Conservation (phyloP, 2,888 invertebrate genomes). For the Drosophila tanythrix region DNA sequence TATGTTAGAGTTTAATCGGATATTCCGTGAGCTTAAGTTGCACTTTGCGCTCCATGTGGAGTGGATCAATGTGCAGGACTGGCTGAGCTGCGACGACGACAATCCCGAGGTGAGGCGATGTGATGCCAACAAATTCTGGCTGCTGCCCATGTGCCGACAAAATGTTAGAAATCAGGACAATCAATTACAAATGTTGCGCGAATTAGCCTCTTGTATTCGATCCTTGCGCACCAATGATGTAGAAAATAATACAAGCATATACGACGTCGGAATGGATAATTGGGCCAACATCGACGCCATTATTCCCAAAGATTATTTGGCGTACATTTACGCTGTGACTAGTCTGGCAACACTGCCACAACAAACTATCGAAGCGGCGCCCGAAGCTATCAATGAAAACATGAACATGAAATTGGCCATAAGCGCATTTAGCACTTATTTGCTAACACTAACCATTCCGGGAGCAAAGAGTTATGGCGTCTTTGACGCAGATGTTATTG, state of each 20-base stretch:
- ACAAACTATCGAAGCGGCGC: slow-evolving; percentile 24
- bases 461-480: slow-evolving; percentile 83
- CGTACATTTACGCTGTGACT: slow-evolving; percentile 80
- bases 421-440: slow-evolving; percentile 78
- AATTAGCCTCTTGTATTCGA: slow-evolving; percentile 79
- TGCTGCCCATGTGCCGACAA: slow-evolving; percentile 57
- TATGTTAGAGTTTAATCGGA: slow-evolving; percentile 79
- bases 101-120: slow-evolving; percentile 41
- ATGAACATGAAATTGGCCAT: slow-evolving; percentile 75
- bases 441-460: slow-evolving; percentile 83
- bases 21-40: slow-evolving; percentile 76
- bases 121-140: slow-evolving; percentile 58
- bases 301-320: slow-evolving; percentile 74
- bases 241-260: slow-evolving; percentile 66
- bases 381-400: slow-evolving; percentile 45
- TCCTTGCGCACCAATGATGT: slow-evolving; percentile 59
- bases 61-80: slow-evolving; percentile 80
- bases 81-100: slow-evolving; percentile 53
- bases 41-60: slow-evolving; percentile 66
- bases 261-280: slow-evolving; percentile 81
- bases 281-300: slow-evolving; percentile 82
- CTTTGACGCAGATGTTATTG: slow-evolving; percentile 83
- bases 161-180: slow-evolving; percentile 60
- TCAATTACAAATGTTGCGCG: slow-evolving; percentile 73
- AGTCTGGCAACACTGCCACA: slow-evolving; percentile 71